phyloP scores from a whole-genome alignment of 2,888 invertebrate genomes.

The Cephus pulcher region DNA sequence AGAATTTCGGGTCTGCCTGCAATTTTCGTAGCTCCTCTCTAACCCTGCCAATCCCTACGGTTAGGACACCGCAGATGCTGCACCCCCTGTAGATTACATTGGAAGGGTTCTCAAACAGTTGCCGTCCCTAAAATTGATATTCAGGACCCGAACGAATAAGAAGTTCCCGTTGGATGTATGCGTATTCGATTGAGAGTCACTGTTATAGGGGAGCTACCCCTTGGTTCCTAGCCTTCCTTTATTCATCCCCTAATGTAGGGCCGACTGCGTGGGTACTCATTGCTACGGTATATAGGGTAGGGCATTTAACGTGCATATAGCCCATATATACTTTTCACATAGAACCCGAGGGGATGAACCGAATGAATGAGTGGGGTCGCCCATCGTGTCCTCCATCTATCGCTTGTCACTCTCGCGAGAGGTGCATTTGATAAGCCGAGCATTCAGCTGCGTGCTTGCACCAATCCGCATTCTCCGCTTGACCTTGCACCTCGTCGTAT shows the following conservation, averaged over 20 bases:
- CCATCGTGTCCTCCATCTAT: constrained; percentile 15
- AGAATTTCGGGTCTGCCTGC: not conserved
- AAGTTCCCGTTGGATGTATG: constrained; percentile 7
- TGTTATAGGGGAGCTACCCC: constrained; percentile 17
- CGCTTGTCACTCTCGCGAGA: constrained; percentile 11
- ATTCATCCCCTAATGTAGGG: constrained; percentile 52
- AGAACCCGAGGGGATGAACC: constrained; percentile 16
- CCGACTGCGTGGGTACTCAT: constrained; percentile 29
- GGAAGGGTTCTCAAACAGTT: constrained; percentile 31
- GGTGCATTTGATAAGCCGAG: not conserved
- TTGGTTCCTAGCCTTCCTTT: constrained; percentile 36
- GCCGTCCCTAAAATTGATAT: constrained; percentile 6
- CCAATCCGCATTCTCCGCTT: not conserved
- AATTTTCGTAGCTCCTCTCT: not conserved
- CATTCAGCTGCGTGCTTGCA: not conserved
- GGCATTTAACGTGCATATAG: constrained; percentile 33
- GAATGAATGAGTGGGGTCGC: constrained; percentile 28
- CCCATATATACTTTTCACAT: constrained; percentile 10
- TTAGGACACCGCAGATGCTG: constrained; percentile 42
- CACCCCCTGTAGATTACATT: constrained; percentile 35
- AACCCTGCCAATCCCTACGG: constrained; percentile 29
- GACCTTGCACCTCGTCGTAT: not conserved
- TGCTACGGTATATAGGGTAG: constrained; percentile 33
- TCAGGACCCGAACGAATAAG: constrained; percentile 15
- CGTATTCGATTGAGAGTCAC: not conserved